A percentile compares a stretch with the other conserved stretches of the same genome.
phyloP scores from a whole-genome alignment of 2,113 vertebrate species.

The Panurus biarmicus region DNA sequence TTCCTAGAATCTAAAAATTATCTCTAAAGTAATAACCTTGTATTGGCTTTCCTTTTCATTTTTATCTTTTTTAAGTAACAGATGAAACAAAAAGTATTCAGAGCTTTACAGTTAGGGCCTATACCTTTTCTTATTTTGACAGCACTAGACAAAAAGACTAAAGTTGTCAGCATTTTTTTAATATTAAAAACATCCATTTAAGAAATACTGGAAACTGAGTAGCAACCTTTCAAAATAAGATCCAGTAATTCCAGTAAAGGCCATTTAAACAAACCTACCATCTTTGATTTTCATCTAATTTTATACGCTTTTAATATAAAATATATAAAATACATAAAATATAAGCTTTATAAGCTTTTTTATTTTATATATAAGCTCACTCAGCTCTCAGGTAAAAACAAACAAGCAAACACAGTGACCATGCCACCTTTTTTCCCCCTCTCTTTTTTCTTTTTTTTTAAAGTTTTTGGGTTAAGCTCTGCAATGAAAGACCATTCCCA shows the following conservation, averaged over 20 bases:
- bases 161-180: not conserved
- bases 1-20: not conserved
- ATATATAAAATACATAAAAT: too few species aligned
- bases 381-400: not conserved
- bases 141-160: not conserved
- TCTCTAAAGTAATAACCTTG: not conserved
- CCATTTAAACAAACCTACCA: not conserved
- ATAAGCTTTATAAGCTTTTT: too few species aligned
- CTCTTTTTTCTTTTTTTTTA: too few species aligned
- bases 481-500: not conserved
- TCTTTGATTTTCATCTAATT: not conserved
- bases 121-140: not conserved
- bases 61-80: not conserved
- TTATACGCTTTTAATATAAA: too few species aligned
- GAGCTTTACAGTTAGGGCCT: not conserved
- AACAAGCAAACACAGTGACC: not conserved
- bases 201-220: not conserved
- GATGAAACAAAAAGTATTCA: not conserved
- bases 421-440: rapidly evolving
- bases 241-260: not conserved
- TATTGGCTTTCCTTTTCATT: not conserved
- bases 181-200: not conserved
- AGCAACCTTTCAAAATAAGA: not conserved
- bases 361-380: not conserved
- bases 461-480: not conserved